These are phyloP conservation scores for Tupiocoris notatus DNA, from an alignment of 2,888 invertebrate genomes.

Conservation along the genomic window DNA sequence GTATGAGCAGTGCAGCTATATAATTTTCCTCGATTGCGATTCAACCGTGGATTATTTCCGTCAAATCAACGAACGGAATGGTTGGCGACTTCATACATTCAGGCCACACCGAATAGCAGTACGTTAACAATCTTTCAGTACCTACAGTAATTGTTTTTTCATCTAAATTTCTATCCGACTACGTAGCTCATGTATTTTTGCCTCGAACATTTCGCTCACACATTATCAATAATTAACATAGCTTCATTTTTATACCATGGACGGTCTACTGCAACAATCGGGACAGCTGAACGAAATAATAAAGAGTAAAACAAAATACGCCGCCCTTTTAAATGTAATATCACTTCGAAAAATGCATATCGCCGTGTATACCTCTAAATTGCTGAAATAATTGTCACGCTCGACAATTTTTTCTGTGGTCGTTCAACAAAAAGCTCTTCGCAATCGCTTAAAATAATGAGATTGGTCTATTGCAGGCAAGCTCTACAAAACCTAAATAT, in stretches of 20 bases:
- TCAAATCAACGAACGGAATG: neutral
- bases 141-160: neutral
- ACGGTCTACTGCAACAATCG: slow-evolving; percentile 20
- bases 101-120: neutral
- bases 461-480: no score
- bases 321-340: neutral
- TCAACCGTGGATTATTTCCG: neutral
- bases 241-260: slow-evolving; percentile 1
- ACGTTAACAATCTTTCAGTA: neutral
- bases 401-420: no score
- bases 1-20: slow-evolving; percentile 33
- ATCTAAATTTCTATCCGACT: neutral
- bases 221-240: neutral
- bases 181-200: neutral
- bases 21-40: neutral
- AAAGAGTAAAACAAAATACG: neutral
- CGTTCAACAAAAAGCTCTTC: no score
- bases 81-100: no score
- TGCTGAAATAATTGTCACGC: neutral
- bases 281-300: neutral
- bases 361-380: neutral
- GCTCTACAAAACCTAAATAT: no score
- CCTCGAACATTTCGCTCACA: neutral
- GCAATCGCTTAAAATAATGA: no score
- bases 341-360: neutral